Evolutionary conservation across 2,113 vertebrate genomes (phyloP).

Genomic region (Oreotrochilus melanogaster): DNA sequence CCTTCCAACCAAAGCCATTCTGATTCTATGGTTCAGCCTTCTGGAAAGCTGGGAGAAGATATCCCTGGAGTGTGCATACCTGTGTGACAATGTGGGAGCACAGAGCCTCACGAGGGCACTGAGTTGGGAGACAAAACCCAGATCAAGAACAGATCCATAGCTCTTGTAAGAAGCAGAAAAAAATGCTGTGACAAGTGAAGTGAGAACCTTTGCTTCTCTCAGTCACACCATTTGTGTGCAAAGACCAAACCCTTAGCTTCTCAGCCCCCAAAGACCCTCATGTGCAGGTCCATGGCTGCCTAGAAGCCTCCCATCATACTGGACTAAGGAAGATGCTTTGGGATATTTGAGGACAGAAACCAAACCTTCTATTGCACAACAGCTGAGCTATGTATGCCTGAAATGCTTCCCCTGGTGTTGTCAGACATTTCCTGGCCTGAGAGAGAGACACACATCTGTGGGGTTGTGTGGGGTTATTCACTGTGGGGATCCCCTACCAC

Average conservation of each 20-base stretch:
- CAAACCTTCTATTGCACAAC: not conserved
- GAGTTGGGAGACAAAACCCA: not conserved
- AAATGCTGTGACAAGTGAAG: not conserved
- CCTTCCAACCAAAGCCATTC: too few species aligned
- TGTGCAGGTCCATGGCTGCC: not conserved
- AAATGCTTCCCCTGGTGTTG: not conserved
- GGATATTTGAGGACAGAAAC: not conserved
- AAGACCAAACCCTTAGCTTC: not conserved
- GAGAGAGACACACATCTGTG: not conserved
- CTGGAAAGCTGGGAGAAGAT: not conserved
- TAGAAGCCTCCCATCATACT: not conserved
- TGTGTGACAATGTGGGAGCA: not conserved
- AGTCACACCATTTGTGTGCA: not conserved
- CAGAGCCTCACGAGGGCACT: not conserved
- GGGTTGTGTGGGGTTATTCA: accelerated
- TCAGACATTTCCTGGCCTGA: not conserved
- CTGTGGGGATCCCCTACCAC: not conserved
- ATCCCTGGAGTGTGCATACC: not conserved
- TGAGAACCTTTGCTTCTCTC: not conserved
- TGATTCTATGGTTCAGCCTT: not conserved
- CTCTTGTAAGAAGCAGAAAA: not conserved
- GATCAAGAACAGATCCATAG: not conserved
- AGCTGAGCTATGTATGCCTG: not conserved
- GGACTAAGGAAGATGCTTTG: not conserved
- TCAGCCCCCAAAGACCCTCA: not conserved